Evolutionary conservation across 2,888 invertebrate genomes (phyloP).

Genomic region (Myopa tessellatipennis): DNA sequence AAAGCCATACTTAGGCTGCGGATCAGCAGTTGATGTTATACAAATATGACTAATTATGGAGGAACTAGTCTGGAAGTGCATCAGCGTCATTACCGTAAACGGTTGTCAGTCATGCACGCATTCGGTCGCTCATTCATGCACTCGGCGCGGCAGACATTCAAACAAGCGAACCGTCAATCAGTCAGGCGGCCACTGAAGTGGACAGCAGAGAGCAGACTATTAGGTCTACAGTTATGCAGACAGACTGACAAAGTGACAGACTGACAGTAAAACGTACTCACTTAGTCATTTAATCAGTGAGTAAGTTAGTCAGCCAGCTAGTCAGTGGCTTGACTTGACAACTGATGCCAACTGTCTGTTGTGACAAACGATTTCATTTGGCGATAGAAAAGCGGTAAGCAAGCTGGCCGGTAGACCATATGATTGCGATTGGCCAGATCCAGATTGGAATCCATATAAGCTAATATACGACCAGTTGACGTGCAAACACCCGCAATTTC

Average conservation of each 20-base stretch:
- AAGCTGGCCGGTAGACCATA: conserved; percentile 9
- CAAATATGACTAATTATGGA: conserved; percentile 53
- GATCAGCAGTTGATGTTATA: conserved; percentile 40
- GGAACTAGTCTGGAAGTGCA: conserved; percentile 44
- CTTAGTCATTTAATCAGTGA: conserved; percentile 19
- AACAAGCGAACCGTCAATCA: conserved; percentile 10
- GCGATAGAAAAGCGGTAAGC: conserved; percentile 37
- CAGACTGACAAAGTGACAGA: not conserved
- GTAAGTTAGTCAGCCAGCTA: not conserved
- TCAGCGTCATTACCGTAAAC: conserved; percentile 19
- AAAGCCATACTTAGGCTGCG: not conserved
- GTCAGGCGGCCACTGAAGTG: not conserved
- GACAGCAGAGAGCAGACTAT: not conserved
- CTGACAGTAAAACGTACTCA: too few relatives aligned
- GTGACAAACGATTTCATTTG: conserved; percentile 25
- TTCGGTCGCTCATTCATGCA: not conserved
- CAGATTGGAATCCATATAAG: conserved; percentile 44
- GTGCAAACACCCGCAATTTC: conserved; percentile 66
- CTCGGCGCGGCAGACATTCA: not conserved
- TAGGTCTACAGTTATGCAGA: not conserved
- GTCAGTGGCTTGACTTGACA: not conserved
- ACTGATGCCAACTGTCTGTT: not conserved
- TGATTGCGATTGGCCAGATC: conserved; percentile 24
- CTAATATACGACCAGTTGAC: conserved; percentile 6
- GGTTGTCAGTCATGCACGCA: conserved; percentile 17